These are phyloP conservation scores for Loris lydekkerianus DNA, from an alignment of 2,797 vertebrate species.

Conservation along the genomic window DNA sequence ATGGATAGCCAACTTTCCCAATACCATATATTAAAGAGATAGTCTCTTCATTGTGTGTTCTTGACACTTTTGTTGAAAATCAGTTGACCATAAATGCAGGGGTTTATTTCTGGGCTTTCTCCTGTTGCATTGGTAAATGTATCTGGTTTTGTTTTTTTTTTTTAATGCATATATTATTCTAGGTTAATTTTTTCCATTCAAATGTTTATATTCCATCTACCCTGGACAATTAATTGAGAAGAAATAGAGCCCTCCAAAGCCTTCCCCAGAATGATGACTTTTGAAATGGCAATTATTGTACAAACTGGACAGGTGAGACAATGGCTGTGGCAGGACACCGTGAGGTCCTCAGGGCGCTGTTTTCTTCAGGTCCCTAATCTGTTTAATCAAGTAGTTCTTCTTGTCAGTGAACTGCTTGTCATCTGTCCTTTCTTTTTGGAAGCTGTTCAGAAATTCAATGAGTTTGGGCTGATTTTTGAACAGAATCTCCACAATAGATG, in stretches of 20 bases:
- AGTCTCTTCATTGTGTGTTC: neutral
- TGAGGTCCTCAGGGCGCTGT: constrained; percentile 90
- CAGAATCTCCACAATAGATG: no score
- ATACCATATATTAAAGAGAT: neutral
- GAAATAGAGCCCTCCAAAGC: constrained; percentile 83
- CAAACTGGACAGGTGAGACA: constrained; percentile 67
- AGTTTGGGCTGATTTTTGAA: no score
- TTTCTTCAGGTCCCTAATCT: constrained; percentile 81
- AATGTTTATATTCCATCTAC: constrained; percentile 86
- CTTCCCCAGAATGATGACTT: constrained; percentile 81
- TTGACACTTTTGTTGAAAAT: neutral
- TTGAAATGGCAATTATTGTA: constrained; percentile 77
- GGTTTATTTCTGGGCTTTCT: neutral
- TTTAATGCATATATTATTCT: constrained; percentile 87
- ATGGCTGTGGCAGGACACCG: constrained; percentile 57
- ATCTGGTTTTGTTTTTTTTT: neutral
- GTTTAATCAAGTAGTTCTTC: no score
- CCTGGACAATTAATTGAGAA: constrained; percentile 82
- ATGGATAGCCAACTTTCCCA: neutral
- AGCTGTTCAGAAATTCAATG: no score
- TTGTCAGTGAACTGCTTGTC: no score
- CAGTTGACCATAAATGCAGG: neutral
- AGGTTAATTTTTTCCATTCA: constrained; percentile 82
- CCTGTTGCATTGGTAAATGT: neutral
- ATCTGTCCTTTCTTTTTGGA: no score